Percentiles rank a stretch among this genome's conserved stretches.
These are phyloP conservation scores for Drosophila melanica DNA, from an alignment of 1,140 invertebrate species.

Conservation along the genomic window DNA sequence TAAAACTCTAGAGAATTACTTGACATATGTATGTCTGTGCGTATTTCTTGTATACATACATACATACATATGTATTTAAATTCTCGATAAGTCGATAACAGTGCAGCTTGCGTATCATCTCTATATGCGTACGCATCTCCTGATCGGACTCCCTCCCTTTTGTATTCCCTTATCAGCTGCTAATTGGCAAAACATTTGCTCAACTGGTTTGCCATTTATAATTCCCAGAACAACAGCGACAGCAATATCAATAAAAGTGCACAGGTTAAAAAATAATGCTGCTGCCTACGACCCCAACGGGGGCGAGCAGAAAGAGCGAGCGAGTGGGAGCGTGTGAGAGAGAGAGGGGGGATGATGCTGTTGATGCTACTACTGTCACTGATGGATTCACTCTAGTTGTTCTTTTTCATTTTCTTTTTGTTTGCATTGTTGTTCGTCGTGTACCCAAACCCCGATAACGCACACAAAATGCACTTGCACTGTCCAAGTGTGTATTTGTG, in stretches of 20 bases:
- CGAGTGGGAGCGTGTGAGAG: not conserved
- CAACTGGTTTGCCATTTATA: conserved; percentile 19
- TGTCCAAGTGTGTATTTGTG: not conserved
- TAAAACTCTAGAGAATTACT: not conserved
- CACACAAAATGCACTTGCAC: conserved; percentile 39
- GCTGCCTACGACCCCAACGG: conserved; percentile 12
- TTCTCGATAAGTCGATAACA: conserved; percentile 18
- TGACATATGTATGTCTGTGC: conserved; percentile 5
- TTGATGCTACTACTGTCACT: conserved; percentile 39
- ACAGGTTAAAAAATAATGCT: conserved; percentile 29
- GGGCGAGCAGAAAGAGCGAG: conserved; percentile 4
- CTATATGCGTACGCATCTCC: not conserved
- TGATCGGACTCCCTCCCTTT: not conserved
- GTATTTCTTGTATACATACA: conserved; percentile 17
- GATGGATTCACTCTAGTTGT: conserved; percentile 78
- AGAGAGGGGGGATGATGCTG: conserved; percentile 8
- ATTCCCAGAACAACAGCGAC: conserved; percentile 26
- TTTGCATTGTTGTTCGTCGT: conserved; percentile 60
- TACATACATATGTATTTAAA: conserved; percentile 9
- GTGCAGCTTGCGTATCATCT: conserved; percentile 16
- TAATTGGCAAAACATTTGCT: conserved; percentile 15
- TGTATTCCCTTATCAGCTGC: conserved; percentile 14
- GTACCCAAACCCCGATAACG: conserved; percentile 47
- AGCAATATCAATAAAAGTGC: conserved; percentile 27
- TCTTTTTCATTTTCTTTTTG: conserved; percentile 37